Percentiles rank a stretch among this genome's conserved stretches.
These are phyloP conservation scores for Rhyzopertha dominica DNA, from an alignment of 1,140 invertebrate species.

Conservation along the genomic window DNA sequence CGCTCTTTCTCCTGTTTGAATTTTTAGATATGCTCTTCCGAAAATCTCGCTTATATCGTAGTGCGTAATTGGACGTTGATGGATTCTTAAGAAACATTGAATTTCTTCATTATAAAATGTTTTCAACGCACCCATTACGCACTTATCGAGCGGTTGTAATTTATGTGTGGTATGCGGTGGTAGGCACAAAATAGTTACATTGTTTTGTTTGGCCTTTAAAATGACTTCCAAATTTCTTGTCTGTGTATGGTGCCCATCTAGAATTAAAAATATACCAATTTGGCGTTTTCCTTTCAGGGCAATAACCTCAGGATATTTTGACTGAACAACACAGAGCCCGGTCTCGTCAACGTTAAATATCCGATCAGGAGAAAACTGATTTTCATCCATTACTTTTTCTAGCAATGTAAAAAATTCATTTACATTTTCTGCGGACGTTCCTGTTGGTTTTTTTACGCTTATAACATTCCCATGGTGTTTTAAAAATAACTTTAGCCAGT, in stretches of 20 bases:
- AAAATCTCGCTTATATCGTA: slow-evolving; percentile 33
- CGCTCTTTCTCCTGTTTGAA: slow-evolving; percentile 29
- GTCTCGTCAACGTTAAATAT: slow-evolving; percentile 44
- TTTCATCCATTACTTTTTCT: too few relatives aligned
- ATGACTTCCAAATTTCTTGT: slow-evolving; percentile 38
- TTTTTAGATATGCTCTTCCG: slow-evolving; percentile 31
- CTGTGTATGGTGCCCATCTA: slow-evolving; percentile 40
- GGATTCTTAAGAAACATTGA: slow-evolving; percentile 17
- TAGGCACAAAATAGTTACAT: slow-evolving; percentile 33
- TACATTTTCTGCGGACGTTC: too few relatives aligned
- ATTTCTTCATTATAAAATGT: slow-evolving; percentile 30
- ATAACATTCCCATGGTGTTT: too few relatives aligned
- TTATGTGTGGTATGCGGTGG: slow-evolving; percentile 41
- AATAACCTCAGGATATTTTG: slow-evolving; percentile 34
- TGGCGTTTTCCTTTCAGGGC: slow-evolving; percentile 35
- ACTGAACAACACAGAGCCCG: slow-evolving; percentile 36
- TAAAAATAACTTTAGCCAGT: too few relatives aligned
- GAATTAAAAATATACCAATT: slow-evolving; percentile 33
- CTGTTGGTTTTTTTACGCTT: too few relatives aligned
- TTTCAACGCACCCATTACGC: slow-evolving; percentile 36
- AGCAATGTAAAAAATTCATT: too few relatives aligned
- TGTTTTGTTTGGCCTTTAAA: slow-evolving; percentile 29
- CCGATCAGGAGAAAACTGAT: slow-evolving; percentile 28
- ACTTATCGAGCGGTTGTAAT: slow-evolving; percentile 42
- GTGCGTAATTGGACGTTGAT: slow-evolving; percentile 17